These are phyloP conservation scores for Drosophila macrospina DNA, from an alignment of 2,888 invertebrate species.

Conservation along the genomic window DNA sequence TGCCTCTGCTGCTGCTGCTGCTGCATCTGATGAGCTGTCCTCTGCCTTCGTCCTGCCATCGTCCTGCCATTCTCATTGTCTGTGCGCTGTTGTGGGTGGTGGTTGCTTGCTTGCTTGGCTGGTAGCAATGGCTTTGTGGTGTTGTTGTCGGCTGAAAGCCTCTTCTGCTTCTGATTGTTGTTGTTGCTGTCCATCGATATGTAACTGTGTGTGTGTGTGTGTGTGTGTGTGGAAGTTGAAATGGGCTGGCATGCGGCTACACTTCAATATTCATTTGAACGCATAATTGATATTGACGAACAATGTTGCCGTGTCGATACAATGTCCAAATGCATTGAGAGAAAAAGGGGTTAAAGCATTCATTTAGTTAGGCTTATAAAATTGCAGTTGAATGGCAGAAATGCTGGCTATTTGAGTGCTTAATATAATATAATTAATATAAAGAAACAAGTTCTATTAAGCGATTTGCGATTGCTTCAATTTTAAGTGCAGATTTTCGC, in stretches of 20 bases:
- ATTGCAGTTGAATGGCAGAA: no score
- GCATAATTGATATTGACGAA: conserved; percentile 82
- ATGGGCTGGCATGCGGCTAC: conserved; percentile 71
- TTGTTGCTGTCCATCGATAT: conserved; percentile 37
- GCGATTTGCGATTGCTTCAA: no score
- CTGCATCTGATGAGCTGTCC: conserved; percentile 64
- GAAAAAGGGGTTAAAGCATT: conserved; percentile 5
- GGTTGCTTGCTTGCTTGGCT: conserved; percentile 19
- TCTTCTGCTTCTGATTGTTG: conserved; percentile 15
- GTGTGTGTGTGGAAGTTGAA: conserved; percentile 32
- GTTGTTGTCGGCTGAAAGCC: conserved; percentile 45
- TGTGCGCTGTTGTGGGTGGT: conserved; percentile 27
- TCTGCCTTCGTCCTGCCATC: conserved; percentile 3
- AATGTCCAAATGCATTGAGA: conserved; percentile 54
- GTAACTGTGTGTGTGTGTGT: conserved; percentile 10
- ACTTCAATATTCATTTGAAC: conserved; percentile 82
- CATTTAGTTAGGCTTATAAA: no score
- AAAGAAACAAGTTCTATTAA: no score
- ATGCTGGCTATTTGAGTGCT: no score
- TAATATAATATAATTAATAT: no score
- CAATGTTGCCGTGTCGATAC: conserved; percentile 71
- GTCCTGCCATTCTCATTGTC: background rate
- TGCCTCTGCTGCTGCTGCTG: conserved; percentile 27
- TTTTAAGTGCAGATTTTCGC: no score
- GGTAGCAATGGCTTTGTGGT: conserved; percentile 59